Base-by-base conservation (phyloP, 2,113 vertebrate genomes). In the Ivindomyrus marchei region DNA sequence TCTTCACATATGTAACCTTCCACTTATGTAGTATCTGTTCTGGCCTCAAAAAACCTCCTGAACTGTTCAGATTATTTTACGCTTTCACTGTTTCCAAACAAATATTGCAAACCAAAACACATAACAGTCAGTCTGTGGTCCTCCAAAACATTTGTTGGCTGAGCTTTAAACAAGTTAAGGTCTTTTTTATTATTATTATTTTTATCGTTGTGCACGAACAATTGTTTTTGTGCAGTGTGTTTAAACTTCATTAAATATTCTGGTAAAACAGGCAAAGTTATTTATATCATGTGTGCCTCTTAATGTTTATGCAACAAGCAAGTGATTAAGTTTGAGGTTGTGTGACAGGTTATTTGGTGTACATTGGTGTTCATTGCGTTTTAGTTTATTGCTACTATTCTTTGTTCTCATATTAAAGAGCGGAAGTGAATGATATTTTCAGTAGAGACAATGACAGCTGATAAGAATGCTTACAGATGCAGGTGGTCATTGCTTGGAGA, bases 81-180 rank as follows among this genome's bases (percentile, higher is more conserved):
- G 58, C 62, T 70, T 27, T 19, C 36, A 88, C 11, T 62, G 27
- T 62, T 58, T 62, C 17, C 53, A 42, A 21, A 88, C 52, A 95
- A 94, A 91, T 94, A 95, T 92, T 96, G 96, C 27, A 89, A 50
- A 89, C 53, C 88, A n/a, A 88, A 80, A 53, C 24, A 84, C 88
- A 56, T 42, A 53, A 83, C 88, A 89, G 58, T 58, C 31, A 8
- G 27, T 46, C 88, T 88, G 36, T 45, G n/a, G 58, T 45, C 4
- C 24, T 87, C 10, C 15, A 84, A 53, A 87, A 85, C 45, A 66
- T 89, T 8, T 89, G 21, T 85, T 47, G 80, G 17, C 80, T 42
- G 21, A 85, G 21, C 80, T 85, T 21, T 39, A 46, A 19, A 84
- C 42, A 46, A 45, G 19, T 84, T 85, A 85, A 47, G 9, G 24